Evolutionary conservation across 2,113 vertebrate genomes (phyloP).

Genomic region (Lamprotornis superbus): DNA sequence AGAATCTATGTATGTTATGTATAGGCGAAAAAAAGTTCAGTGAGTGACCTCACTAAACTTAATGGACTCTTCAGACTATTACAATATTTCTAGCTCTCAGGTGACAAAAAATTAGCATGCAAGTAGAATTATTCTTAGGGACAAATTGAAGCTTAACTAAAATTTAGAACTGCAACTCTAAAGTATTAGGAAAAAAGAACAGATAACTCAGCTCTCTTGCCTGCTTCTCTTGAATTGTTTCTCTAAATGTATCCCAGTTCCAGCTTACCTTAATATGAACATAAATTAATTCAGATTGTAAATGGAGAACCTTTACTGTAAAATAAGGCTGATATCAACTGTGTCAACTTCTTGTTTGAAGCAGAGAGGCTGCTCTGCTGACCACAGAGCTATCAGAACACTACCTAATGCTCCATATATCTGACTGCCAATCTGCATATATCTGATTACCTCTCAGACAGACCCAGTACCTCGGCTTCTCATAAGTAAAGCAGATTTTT

Average conservation of each 20-base stretch:
- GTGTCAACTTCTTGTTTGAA: neutral
- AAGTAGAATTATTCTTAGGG: neutral
- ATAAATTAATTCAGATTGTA: neutral
- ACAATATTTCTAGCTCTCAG: neutral
- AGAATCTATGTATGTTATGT: neutral
- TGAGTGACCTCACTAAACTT: neutral
- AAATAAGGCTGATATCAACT: neutral
- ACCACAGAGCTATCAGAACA: neutral
- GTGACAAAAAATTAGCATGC: neutral
- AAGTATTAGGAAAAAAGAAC: neutral
- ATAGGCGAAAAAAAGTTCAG: neutral
- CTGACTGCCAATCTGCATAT: neutral
- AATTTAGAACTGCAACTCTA: neutral
- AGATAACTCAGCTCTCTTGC: neutral
- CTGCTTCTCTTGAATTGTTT: neutral
- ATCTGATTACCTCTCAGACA: neutral
- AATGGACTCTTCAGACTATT: neutral
- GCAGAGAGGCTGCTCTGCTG: neutral
- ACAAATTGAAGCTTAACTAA: neutral
- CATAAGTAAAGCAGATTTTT: neutral
- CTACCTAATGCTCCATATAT: neutral
- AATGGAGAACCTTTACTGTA: neutral
- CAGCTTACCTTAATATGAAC: neutral
- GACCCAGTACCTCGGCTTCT: neutral
- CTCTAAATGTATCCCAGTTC: neutral